A percentile compares a stretch with the other conserved stretches of the same genome.
Evolutionary conservation across 2,888 invertebrate species (phyloP).

Genomic region (Alentia gelatinosa): DNA sequence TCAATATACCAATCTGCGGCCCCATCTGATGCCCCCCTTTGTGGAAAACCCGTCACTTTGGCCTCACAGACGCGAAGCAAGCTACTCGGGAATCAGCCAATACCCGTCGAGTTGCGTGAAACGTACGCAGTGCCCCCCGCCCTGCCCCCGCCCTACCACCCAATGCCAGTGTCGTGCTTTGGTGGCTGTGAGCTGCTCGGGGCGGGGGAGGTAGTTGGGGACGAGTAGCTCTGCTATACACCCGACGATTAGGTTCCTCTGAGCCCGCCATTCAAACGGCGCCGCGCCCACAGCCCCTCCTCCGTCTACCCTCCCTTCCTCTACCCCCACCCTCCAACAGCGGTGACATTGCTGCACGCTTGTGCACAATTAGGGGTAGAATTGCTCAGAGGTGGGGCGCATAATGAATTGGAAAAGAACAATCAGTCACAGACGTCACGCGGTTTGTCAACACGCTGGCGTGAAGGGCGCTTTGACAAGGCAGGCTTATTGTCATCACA

Average conservation of each 20-base stretch:
- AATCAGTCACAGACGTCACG: slow-evolving; percentile 41
- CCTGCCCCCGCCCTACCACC: not conserved
- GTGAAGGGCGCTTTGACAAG: not conserved
- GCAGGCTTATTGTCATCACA: too few species aligned
- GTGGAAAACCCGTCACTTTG: not conserved
- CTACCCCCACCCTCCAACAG: not conserved
- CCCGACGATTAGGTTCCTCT: slow-evolving; percentile 18
- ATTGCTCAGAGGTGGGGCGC: slow-evolving; percentile 3
- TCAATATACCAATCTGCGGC: slow-evolving; percentile 40
- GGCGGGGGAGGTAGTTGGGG: not conserved
- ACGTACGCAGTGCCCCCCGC: not conserved
- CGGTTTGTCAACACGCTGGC: not conserved
- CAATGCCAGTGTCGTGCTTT: not conserved
- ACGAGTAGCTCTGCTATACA: not conserved
- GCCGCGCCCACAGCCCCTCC: not conserved
- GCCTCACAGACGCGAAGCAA: not conserved
- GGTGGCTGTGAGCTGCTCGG: not conserved
- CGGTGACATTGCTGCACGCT: slow-evolving; percentile 10
- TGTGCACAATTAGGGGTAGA: slow-evolving; percentile 36
- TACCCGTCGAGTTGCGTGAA: not conserved
- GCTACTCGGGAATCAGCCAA: not conserved
- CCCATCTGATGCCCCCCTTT: slow-evolving; percentile 38
- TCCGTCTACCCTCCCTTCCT: too few species aligned
- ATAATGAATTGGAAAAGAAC: slow-evolving; percentile 47
- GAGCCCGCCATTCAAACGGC: not conserved